Evolutionary conservation across 2,113 vertebrate genomes (phyloP), one percentile per base, ranked within the genome.

Genomic region (Sorex araneus): DNA sequence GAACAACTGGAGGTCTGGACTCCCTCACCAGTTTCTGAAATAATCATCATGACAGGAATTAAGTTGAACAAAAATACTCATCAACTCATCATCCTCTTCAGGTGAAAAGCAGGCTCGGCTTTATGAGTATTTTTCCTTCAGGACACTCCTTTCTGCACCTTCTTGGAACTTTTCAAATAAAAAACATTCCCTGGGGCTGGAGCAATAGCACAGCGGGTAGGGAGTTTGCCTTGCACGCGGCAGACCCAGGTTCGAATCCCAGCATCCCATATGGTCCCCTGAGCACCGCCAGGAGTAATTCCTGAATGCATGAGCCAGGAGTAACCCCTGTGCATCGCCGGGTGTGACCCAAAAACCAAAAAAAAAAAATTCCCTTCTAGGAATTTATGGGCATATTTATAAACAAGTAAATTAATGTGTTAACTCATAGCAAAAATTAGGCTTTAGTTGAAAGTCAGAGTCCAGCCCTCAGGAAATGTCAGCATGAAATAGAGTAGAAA

Each of bases 401-500:
- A 77, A 89, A 67, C 4, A 43, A 81, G 50, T 30, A 57, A 93
- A 90, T 34, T 64, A 6, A 75, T 10, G 64, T 10, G 50, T 66
- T 81, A 69, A 84, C n/a, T 74, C 40, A 88, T 69, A 74, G 71
- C 75, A 79, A 50, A 70, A 92, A 66, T 80, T 25, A 69, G 34
- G 3, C 25, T 82, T 89, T 85, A 32, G 32, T 70, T 66, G 40
- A 81, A 78, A 13, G 25, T 25, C 45, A 83, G 2, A n/a, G n/a
- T 40, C 45, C 30, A 40, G 36, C 28, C 54, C 23, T 87, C 78
- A 86, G 70, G 28, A 85, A 90, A 94, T 89, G 80, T 63, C 81
- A 92, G 19, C 0, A 13, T 19, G 84, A 84, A 96, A 90, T 43
- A 89, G 93, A 95, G 95, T 94, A 96, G 96, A 96, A 97, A 96